Conservation (phyloP, 2,888 invertebrate genomes). For the Bellardia bayeri region DNA sequence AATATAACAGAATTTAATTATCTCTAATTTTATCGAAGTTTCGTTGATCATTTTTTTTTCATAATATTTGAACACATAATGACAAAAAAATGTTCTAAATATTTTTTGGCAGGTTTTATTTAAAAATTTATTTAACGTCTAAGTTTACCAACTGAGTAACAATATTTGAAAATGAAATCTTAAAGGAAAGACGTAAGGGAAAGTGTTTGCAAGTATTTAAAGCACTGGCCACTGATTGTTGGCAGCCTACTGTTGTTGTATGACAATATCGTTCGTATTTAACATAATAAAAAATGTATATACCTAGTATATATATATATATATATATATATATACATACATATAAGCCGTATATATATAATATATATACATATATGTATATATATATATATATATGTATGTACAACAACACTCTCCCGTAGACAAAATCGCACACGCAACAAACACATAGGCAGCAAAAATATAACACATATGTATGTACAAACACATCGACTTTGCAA, state of each 20-base stretch:
- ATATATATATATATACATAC: background rate
- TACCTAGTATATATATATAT: background rate
- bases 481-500: constrained; percentile 49
- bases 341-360: too few relatives aligned
- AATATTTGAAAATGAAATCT: too few relatives aligned
- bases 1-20: too few relatives aligned
- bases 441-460: constrained; percentile 7
- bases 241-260: constrained; percentile 21
- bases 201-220: constrained; percentile 35
- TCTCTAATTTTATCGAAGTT: too few relatives aligned
- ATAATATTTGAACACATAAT: too few relatives aligned
- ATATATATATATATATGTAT: background rate
- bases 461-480: background rate
- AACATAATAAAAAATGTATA: constrained; percentile 35
- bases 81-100: too few relatives aligned
- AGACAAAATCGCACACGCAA: constrained; percentile 9
- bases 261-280: constrained; percentile 44
- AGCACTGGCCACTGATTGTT: constrained; percentile 1
- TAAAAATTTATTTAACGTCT: too few relatives aligned
- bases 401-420: background rate
- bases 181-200: background rate
- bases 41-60: too few relatives aligned
- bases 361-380: background rate
- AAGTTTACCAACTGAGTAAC: too few relatives aligned
- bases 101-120: too few relatives aligned